Evolutionary conservation across 2,113 vertebrate species (phyloP).

Genomic region (Melanostigma gelatinosum): DNA sequence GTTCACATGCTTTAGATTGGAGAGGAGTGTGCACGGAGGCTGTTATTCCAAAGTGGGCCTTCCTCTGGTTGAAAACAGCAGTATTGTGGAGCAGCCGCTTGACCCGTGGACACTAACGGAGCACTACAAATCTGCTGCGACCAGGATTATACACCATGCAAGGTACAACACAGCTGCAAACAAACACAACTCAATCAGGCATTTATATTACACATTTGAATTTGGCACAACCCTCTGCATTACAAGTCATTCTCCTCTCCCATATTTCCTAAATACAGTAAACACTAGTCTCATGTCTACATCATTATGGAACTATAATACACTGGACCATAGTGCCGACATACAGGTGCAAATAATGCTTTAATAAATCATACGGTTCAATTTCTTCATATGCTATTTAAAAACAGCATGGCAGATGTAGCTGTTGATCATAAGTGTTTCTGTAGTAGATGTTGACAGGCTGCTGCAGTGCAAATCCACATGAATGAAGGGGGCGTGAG

Average conservation of each 20-base stretch:
- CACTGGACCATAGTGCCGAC: background rate
- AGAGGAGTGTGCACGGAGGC: constrained; percentile 68
- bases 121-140: constrained; percentile 82
- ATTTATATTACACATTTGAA: background rate
- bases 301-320: background rate
- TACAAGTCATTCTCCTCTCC: background rate
- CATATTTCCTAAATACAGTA: background rate
- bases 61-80: constrained; percentile 90
- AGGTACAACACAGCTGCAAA: constrained; percentile 79
- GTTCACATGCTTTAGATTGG: constrained; percentile 44
- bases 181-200: background rate
- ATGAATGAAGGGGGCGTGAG: background rate
- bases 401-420: background rate
- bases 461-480: background rate
- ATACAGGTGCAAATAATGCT: background rate
- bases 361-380: background rate
- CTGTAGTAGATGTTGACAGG: background rate
- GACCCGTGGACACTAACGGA: constrained; percentile 85
- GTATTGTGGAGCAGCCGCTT: constrained; percentile 90
- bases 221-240: background rate
- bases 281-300: background rate
- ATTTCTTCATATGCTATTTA: background rate
- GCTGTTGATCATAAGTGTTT: background rate
- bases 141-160: constrained; percentile 83
- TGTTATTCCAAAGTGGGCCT: constrained; percentile 88